These are phyloP conservation scores for Melanerpes formicivorus DNA, from an alignment of 2,113 vertebrate genomes.

Conservation along the genomic window DNA sequence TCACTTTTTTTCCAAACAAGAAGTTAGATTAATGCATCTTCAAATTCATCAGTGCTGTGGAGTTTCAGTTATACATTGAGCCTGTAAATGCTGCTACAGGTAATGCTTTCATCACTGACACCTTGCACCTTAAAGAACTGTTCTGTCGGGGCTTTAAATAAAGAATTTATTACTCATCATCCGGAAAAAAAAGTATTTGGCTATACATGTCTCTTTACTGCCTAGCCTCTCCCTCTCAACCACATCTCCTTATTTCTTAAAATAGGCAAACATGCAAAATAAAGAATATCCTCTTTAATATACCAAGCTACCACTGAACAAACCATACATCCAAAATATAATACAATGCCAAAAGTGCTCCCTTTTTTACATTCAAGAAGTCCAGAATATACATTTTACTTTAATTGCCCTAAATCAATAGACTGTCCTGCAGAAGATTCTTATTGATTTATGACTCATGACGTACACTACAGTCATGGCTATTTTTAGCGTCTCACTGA, in stretches of 20 bases:
- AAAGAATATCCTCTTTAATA: neutral
- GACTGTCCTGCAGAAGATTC: conserved; percentile 22
- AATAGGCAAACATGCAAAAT: neutral
- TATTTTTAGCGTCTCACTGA: conserved; percentile 60
- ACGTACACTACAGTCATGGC: neutral
- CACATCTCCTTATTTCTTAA: neutral
- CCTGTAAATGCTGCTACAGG: neutral
- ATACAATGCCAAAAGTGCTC: neutral
- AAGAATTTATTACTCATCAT: neutral
- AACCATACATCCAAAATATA: neutral
- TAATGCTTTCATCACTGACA: neutral
- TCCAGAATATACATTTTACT: conserved; percentile 46
- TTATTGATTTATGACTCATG: conserved; percentile 68
- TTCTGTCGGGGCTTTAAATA: neutral
- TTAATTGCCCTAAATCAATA: conserved; percentile 63
- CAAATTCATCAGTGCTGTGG: neutral
- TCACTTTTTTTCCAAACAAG: conserved; percentile 29
- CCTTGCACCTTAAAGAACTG: neutral
- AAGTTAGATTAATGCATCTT: neutral
- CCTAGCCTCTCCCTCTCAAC: neutral
- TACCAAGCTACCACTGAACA: neutral
- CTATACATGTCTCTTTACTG: neutral
- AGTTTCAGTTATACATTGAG: neutral
- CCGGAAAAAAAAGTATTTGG: neutral
- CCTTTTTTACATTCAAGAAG: conserved; percentile 21